phyloP scores from a whole-genome alignment of 2,888 invertebrate genomes.

The Phanerotoma sp. region DNA sequence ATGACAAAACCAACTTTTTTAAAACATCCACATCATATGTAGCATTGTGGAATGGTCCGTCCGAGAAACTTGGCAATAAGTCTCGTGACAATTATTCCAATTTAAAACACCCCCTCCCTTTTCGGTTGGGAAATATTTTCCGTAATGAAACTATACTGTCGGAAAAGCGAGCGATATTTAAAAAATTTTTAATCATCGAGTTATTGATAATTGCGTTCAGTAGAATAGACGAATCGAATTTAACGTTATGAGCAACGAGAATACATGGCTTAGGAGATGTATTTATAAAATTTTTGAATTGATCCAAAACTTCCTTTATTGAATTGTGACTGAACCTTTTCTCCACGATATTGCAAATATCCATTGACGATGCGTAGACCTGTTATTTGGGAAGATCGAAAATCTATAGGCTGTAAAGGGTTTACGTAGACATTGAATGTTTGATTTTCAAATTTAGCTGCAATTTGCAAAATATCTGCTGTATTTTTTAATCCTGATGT shows the following conservation, averaged over 20 bases:
- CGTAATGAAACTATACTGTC: slow-evolving; percentile 18
- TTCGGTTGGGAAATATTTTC: slow-evolving; percentile 16
- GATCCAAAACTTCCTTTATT: slow-evolving; percentile 1
- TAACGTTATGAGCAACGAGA: slow-evolving; percentile 25
- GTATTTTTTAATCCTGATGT: slow-evolving; percentile 17
- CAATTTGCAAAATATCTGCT: slow-evolving; percentile 24
- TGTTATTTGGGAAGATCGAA: slow-evolving; percentile 10
- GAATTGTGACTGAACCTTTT: slow-evolving; percentile 1
- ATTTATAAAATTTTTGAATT: slow-evolving; percentile 23
- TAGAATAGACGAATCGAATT: slow-evolving; percentile 20
- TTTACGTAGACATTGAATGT: slow-evolving; percentile 19
- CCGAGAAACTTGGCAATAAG: slow-evolving; percentile 6
- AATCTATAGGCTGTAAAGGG: slow-evolving; percentile 14
- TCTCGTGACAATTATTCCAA: slow-evolving; percentile 18
- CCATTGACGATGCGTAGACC: slow-evolving; percentile 13
- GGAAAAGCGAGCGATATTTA: slow-evolving; percentile 20
- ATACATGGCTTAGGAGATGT: slow-evolving; percentile 8
- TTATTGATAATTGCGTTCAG: slow-evolving; percentile 19
- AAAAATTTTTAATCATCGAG: slow-evolving; percentile 14
- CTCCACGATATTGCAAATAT: slow-evolving; percentile 1
- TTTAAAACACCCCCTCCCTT: slow-evolving; percentile 17
- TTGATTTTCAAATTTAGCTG: slow-evolving; percentile 7
- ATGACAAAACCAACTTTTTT: too few species aligned
- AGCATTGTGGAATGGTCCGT: slow-evolving; percentile 21
- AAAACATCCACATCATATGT: slow-evolving; percentile 15